Evolutionary conservation across 2,888 invertebrate species (phyloP).

Genomic region (Pteria penguin): DNA sequence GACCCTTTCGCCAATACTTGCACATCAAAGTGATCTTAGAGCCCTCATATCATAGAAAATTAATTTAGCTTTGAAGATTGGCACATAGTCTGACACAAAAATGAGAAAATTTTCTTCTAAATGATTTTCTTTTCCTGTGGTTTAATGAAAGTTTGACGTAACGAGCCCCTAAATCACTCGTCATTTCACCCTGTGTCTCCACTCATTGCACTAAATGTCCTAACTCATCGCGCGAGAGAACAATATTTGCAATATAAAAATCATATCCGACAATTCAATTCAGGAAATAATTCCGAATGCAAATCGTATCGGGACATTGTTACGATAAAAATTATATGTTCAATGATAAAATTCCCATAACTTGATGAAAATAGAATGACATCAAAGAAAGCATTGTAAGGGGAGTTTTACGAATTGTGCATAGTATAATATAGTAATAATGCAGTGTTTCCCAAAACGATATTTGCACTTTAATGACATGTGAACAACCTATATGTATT

Average conservation of each 20-base stretch:
- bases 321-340: no score
- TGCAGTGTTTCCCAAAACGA: no score
- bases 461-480: no score
- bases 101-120: slow-evolving; percentile 37
- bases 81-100: slow-evolving; percentile 31
- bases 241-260: slow-evolving; percentile 2
- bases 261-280: slow-evolving; percentile 27
- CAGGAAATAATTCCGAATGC: slow-evolving; percentile 1
- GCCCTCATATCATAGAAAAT: slow-evolving; percentile 47
- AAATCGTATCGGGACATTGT: no score
- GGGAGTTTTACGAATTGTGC: no score
- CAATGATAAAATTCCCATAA: no score
- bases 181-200: not conserved
- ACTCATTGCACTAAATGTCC: not conserved
- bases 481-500: no score
- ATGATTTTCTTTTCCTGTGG: slow-evolving; percentile 27
- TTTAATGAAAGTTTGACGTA: slow-evolving; percentile 27
- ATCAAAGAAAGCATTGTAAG: no score
- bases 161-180: slow-evolving; percentile 5
- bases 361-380: no score
- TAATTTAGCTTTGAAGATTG: slow-evolving; percentile 44
- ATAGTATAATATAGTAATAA: no score
- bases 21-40: slow-evolving; percentile 25
- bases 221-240: not conserved
- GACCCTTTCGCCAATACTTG: slow-evolving; percentile 39